Evolutionary conservation across 2,797 vertebrate genomes (phyloP).

Genomic region (Gambusia yucatana): DNA sequence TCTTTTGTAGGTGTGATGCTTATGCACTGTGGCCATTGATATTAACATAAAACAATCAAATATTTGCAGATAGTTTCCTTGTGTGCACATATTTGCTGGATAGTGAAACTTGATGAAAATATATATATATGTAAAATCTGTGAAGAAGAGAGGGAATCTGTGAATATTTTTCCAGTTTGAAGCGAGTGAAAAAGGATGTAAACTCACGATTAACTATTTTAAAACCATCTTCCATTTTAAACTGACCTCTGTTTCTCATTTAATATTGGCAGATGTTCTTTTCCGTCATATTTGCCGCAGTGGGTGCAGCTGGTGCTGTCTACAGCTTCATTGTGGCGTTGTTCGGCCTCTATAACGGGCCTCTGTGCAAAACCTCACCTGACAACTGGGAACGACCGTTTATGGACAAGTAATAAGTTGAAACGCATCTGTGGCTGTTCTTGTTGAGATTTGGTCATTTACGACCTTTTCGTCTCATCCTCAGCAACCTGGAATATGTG

Average conservation of each 20-base stretch:
- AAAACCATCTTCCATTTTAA: not conserved
- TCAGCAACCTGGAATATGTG: constrained; percentile 68
- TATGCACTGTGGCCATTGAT: not conserved
- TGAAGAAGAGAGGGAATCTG: not conserved
- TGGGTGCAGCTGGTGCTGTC: constrained; percentile 71
- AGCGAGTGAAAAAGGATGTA: not conserved
- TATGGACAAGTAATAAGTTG: constrained; percentile 50
- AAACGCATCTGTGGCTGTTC: not conserved
- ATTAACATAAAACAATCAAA: not conserved
- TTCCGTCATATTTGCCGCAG: constrained; percentile 74
- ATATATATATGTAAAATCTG: not conserved
- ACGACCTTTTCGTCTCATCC: not conserved
- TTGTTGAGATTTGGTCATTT: not conserved
- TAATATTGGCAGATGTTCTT: constrained; percentile 79
- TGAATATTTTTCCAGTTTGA: not conserved
- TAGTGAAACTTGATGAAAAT: not conserved
- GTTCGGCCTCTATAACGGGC: constrained; percentile 74
- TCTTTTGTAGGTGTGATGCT: not conserved
- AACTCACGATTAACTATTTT: not conserved
- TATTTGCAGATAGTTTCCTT: not conserved
- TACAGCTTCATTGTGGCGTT: constrained; percentile 75
- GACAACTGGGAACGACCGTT: constrained; percentile 56
- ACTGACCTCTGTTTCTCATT: constrained; percentile 1
- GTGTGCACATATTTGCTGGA: not conserved
- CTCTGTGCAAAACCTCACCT: constrained; percentile 29